phyloP scores from a whole-genome alignment of 2,797 vertebrate species.

The Toxotes lorentzi region DNA sequence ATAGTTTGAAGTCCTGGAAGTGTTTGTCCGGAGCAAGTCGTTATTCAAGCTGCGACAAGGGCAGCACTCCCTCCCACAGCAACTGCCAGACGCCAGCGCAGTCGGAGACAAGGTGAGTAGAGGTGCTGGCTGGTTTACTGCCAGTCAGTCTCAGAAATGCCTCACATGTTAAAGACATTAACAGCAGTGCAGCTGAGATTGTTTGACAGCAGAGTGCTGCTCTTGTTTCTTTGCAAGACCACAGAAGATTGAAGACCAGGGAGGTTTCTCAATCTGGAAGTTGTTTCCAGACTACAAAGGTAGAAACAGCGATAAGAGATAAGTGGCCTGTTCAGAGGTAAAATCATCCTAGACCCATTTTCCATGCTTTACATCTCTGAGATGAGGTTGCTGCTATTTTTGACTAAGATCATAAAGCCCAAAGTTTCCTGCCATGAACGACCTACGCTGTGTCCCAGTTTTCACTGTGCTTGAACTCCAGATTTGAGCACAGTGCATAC shows the following conservation, averaged over 20 bases:
- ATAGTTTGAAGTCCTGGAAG: conserved; percentile 66
- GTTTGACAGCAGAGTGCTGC: conserved; percentile 48
- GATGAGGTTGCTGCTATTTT: conserved; percentile 36
- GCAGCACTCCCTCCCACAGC: conserved; percentile 36
- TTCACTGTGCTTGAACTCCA: conserved; percentile 49
- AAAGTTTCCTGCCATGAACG: conserved; percentile 32
- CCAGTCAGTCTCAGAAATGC: conserved; percentile 58
- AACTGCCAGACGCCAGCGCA: conserved; percentile 58
- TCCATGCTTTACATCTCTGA: conserved; percentile 40
- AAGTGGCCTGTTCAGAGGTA: conserved; percentile 36
- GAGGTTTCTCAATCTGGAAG: conserved; percentile 50
- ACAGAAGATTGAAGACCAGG: conserved; percentile 20
- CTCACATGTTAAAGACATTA: conserved; percentile 78
- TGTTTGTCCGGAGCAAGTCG: conserved; percentile 62
- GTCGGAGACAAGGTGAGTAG: conserved; percentile 68
- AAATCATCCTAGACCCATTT: conserved; percentile 41
- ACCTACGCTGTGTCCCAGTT: conserved; percentile 40
- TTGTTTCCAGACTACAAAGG: conserved; percentile 59
- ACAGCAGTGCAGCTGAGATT: conserved; percentile 19
- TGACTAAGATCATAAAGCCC: conserved; percentile 26
- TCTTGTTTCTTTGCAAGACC: conserved; percentile 41
- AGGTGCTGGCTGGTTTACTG: conserved; percentile 64
- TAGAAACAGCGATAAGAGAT: conserved; percentile 44
- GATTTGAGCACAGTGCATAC: conserved; percentile 40
- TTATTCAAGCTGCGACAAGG: conserved; percentile 54